Evolutionary conservation across 2,113 vertebrate species (phyloP).

Genomic region (Fulmarus glacialis): DNA sequence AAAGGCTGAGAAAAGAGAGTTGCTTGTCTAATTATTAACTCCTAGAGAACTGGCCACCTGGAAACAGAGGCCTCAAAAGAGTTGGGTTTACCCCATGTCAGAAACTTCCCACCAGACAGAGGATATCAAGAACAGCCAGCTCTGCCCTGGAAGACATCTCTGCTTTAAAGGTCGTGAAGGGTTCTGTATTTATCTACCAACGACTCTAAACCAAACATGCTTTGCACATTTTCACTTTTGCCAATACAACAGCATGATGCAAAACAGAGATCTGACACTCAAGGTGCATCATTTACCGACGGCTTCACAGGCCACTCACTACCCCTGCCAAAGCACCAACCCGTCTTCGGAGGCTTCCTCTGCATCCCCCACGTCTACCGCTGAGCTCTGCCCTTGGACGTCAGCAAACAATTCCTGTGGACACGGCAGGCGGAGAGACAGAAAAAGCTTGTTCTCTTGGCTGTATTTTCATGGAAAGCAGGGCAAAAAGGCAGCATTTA

Average conservation of each 20-base stretch:
- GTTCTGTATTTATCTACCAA: background rate
- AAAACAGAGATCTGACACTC: background rate
- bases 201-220: fast-evolving
- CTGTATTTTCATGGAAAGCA: background rate
- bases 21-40: background rate
- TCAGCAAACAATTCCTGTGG: background rate
- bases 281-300: background rate
- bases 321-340: background rate
- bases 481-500: background rate
- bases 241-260: background rate
- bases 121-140: background rate
- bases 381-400: background rate
- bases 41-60: background rate
- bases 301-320: background rate
- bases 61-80: background rate
- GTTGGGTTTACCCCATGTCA: fast-evolving
- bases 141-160: background rate
- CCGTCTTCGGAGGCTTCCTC: background rate
- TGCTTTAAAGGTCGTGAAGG: background rate
- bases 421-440: background rate
- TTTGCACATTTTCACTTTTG: background rate
- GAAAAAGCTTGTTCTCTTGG: background rate
- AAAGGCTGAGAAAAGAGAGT: background rate
- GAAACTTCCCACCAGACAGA: background rate
- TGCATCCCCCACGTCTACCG: fast-evolving